Evolutionary conservation across 1,140 invertebrate genomes (phyloP).

Genomic region (Aphis gossypii): DNA sequence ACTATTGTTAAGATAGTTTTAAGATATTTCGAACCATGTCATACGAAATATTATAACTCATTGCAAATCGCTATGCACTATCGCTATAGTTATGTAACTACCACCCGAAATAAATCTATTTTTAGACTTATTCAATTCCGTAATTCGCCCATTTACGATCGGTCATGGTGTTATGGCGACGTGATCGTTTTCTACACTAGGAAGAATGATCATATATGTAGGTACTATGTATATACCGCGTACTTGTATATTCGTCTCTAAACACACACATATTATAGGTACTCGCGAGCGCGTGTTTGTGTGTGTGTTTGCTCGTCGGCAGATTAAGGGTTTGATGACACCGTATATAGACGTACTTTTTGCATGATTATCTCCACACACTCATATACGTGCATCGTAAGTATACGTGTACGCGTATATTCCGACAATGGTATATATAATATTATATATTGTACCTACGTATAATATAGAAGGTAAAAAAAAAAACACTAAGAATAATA

Average conservation of each 20-base stretch:
- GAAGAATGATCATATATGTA: not conserved
- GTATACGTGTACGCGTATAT: slow-evolving; percentile 21
- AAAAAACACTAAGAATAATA: slow-evolving; percentile 37
- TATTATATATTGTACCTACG: not conserved
- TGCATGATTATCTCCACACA: slow-evolving; percentile 49
- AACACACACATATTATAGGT: slow-evolving; percentile 1
- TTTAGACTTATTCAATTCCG: slow-evolving; percentile 33
- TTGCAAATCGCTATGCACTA: not conserved
- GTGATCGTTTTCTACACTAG: slow-evolving; percentile 26
- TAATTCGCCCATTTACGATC: slow-evolving; percentile 46
- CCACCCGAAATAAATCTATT: not conserved
- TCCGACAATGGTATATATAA: slow-evolving; percentile 44
- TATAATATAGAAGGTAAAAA: not conserved
- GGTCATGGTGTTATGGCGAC: slow-evolving; percentile 43
- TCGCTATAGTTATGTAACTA: not conserved
- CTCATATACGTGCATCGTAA: not conserved
- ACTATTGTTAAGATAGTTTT: not conserved
- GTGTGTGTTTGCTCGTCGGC: not conserved
- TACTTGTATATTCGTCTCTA: slow-evolving; percentile 3
- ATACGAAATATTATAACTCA: not conserved
- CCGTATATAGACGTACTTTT: slow-evolving; percentile 40
- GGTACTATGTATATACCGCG: not conserved
- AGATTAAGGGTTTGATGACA: slow-evolving; percentile 56
- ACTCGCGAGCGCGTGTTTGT: not conserved
- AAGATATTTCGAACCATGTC: not conserved